Conservation (phyloP, 1,140 invertebrate genomes). For the Drosophila varians region DNA sequence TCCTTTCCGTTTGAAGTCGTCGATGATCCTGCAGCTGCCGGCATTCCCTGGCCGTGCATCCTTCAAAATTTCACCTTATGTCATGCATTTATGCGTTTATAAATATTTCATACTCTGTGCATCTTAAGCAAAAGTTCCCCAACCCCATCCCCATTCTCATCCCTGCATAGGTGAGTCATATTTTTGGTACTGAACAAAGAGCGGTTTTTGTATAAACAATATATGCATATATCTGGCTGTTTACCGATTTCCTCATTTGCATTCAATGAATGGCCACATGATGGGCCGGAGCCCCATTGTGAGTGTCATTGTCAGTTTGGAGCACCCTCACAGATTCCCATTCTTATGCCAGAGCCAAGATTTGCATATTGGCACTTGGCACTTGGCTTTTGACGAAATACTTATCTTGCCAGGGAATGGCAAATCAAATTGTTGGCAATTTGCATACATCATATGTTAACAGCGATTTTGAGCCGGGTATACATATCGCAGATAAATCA, state of each 20-base stretch:
- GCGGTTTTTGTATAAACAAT: slow-evolving; percentile 57
- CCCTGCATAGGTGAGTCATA: slow-evolving; percentile 59
- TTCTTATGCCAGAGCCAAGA: not conserved
- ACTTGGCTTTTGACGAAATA: slow-evolving; percentile 64
- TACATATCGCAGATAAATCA: slow-evolving; percentile 50
- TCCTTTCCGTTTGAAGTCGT: slow-evolving; percentile 74
- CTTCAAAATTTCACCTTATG: slow-evolving; percentile 4
- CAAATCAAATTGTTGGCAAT: slow-evolving; percentile 77
- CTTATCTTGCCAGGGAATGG: slow-evolving; percentile 58
- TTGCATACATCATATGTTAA: slow-evolving; percentile 69
- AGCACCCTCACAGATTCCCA: slow-evolving; percentile 38
- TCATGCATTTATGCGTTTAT: slow-evolving; percentile 72
- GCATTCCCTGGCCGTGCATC: slow-evolving; percentile 14
- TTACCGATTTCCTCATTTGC: slow-evolving; percentile 67
- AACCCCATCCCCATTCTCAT: too few species aligned
- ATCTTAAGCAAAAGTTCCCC: slow-evolving; percentile 48
- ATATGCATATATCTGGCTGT: slow-evolving; percentile 36
- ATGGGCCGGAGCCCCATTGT: slow-evolving; percentile 40
- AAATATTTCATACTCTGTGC: slow-evolving; percentile 74
- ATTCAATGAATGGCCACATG: slow-evolving; percentile 64
- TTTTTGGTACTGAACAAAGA: slow-evolving; percentile 63
- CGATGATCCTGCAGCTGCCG: slow-evolving; percentile 38
- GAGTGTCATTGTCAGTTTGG: slow-evolving; percentile 59
- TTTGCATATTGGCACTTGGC: slow-evolving; percentile 64
- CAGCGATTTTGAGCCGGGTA: slow-evolving; percentile 46